Conservation (phyloP, 2,888 invertebrate genomes). For the Plagodis dolabraria region DNA sequence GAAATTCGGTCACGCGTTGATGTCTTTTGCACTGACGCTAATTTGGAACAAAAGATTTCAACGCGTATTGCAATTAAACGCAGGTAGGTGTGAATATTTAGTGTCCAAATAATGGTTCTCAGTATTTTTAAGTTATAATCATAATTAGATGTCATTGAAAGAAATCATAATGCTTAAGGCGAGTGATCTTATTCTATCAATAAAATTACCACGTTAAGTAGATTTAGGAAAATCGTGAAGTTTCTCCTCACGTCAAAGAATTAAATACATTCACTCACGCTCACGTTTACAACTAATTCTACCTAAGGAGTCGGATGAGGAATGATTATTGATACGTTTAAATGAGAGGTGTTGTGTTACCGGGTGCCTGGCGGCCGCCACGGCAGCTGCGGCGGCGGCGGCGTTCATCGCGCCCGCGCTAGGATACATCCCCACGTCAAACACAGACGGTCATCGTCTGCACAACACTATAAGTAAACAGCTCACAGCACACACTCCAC, state of each 20-base stretch:
- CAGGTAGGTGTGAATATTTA: constrained; percentile 16
- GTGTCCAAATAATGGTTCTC: too few species aligned
- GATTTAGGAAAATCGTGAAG: too few species aligned
- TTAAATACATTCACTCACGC: too few species aligned
- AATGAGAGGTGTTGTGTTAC: constrained; percentile 81
- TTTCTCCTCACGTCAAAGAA: too few species aligned
- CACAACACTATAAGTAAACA: constrained; percentile 60
- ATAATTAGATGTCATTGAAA: too few species aligned
- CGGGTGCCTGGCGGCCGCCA: constrained; percentile 94
- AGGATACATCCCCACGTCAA: constrained; percentile 91
- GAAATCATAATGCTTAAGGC: too few species aligned
- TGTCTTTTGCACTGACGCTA: constrained; percentile 28
- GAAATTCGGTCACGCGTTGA: constrained; percentile 32
- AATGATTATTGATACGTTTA: constrained; percentile 21
- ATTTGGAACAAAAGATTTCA: constrained; percentile 39
- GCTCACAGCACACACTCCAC: constrained; percentile 76
- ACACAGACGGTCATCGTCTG: constrained; percentile 76
- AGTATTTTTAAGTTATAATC: too few species aligned
- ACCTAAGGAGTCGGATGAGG: too few species aligned
- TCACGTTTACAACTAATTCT: too few species aligned
- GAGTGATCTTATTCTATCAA: too few species aligned
- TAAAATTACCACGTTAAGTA: too few species aligned
- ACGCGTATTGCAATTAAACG: constrained; percentile 27
- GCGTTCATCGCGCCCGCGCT: constrained; percentile 93
- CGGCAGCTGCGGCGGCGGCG: constrained; percentile 93